Evolutionary conservation across 2,797 vertebrate genomes (phyloP).

Genomic region (Loriculus beryllinus): DNA sequence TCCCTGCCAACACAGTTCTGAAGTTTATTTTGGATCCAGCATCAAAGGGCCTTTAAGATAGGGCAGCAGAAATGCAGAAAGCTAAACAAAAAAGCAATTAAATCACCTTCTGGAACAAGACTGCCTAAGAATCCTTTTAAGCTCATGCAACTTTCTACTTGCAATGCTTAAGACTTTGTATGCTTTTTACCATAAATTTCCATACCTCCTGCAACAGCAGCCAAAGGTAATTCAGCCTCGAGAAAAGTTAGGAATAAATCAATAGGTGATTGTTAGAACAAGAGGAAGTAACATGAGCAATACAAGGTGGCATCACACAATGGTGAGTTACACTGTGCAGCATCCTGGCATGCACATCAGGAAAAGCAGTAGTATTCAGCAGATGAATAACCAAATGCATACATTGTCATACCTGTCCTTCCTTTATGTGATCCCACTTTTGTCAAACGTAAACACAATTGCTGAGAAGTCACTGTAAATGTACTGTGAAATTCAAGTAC

Average conservation of each 20-base stretch:
- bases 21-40: not conserved
- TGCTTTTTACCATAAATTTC: not conserved
- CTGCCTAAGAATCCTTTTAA: not conserved
- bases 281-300: not conserved
- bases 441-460: not conserved
- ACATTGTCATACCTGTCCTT: fast-evolving
- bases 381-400: not conserved
- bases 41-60: not conserved
- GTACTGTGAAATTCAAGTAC: not conserved
- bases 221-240: not conserved
- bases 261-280: not conserved
- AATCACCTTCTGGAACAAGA: not conserved
- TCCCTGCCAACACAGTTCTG: not conserved
- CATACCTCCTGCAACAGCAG: not conserved
- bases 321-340: not conserved
- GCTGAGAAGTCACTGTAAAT: not conserved
- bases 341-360: not conserved
- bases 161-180: not conserved
- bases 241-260: not conserved
- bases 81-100: not conserved
- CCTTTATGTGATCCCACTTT: not conserved
- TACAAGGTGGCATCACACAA: not conserved
- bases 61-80: not conserved
- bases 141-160: not conserved
- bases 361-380: not conserved